phyloP scores from a whole-genome alignment of 2,888 invertebrate genomes.

The Polylopha cassiicola region DNA sequence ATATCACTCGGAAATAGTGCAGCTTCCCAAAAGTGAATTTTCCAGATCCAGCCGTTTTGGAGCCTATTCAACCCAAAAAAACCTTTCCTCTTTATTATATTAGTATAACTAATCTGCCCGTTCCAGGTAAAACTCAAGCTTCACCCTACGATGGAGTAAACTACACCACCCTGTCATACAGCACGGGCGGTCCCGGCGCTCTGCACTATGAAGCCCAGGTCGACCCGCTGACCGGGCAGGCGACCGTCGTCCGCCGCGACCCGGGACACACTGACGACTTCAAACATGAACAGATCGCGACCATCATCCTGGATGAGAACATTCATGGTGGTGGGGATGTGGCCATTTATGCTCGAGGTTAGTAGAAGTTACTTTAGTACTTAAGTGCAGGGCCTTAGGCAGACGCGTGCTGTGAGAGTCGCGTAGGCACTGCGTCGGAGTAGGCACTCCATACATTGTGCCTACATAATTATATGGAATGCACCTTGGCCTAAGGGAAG shows the following conservation, averaged over 20 bases:
- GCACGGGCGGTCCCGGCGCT: constrained; percentile 84
- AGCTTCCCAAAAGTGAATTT: no score
- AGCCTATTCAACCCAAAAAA: no score
- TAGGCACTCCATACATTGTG: no score
- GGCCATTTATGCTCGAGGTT: constrained; percentile 86
- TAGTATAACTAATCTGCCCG: not conserved
- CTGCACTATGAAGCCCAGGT: constrained; percentile 69
- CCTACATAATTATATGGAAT: no score
- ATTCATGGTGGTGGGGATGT: constrained; percentile 92
- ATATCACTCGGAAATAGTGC: no score
- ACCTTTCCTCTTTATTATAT: not conserved
- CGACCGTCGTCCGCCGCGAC: constrained; percentile 72
- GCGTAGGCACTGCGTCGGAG: no score
- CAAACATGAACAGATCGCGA: constrained; percentile 84
- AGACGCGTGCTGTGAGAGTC: not conserved
- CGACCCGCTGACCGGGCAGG: no score
- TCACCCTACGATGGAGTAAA: constrained; percentile 80
- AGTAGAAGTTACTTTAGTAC: no score
- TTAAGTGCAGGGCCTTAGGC: not conserved
- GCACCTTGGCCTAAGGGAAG: no score
- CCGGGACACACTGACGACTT: constrained; percentile 81
- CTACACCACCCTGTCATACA: constrained; percentile 88
- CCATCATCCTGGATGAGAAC: constrained; percentile 83
- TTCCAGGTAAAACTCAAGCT: constrained; percentile 77
- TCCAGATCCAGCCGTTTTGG: no score